These are phyloP conservation scores for Andrena chrysosceles DNA, from an alignment of 2,888 invertebrate species.

Conservation along the genomic window DNA sequence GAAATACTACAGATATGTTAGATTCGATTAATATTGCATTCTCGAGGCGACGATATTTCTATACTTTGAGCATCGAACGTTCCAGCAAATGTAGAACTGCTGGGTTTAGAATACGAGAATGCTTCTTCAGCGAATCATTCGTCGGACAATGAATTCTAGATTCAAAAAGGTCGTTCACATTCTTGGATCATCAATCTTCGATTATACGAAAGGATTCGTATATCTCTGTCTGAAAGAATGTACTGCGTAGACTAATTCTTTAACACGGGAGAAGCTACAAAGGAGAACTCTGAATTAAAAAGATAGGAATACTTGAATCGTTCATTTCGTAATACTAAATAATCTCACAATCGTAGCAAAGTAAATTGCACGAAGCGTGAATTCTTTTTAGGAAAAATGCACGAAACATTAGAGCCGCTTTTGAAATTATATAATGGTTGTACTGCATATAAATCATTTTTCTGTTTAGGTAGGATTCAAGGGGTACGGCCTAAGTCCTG, in stretches of 20 bases:
- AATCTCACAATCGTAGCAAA: too few species aligned
- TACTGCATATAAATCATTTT: slow-evolving; percentile 14
- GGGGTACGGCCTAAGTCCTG: slow-evolving; percentile 92
- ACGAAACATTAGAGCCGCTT: not conserved
- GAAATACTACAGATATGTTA: not conserved
- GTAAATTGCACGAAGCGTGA: too few species aligned
- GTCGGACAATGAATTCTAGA: slow-evolving; percentile 49
- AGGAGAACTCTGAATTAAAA: not conserved
- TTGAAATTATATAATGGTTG: not conserved
- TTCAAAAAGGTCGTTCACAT: slow-evolving; percentile 32
- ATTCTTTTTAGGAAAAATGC: not conserved
- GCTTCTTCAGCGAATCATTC: slow-evolving; percentile 63
- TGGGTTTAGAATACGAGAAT: slow-evolving; percentile 11
- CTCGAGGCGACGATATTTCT: not conserved
- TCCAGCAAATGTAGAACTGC: slow-evolving; percentile 11
- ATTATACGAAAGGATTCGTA: slow-evolving; percentile 13
- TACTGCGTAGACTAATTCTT: not conserved
- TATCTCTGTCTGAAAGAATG: not conserved
- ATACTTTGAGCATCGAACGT: not conserved
- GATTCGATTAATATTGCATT: not conserved
- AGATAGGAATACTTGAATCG: too few species aligned
- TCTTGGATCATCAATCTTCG: slow-evolving; percentile 41
- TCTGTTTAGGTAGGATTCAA: slow-evolving; percentile 93
- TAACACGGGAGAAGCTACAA: not conserved
- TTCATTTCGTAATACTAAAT: too few species aligned